phyloP scores from a whole-genome alignment of 2,113 vertebrate species.

The Crotophaga sulcirostris region DNA sequence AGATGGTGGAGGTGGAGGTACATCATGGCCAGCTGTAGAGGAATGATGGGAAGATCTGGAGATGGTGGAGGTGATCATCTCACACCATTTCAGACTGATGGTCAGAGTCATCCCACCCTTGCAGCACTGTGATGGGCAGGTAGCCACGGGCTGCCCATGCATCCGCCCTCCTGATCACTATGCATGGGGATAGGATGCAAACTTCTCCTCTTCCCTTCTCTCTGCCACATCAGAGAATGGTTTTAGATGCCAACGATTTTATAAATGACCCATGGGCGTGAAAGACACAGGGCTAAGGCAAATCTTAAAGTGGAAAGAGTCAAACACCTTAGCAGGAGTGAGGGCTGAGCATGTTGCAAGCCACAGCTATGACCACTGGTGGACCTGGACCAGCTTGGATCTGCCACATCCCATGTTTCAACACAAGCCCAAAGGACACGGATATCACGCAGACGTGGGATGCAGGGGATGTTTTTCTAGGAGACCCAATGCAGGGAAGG shows the following conservation, averaged over 20 bases:
- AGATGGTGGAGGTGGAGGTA: no score
- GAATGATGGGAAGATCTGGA: background rate
- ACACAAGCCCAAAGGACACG: background rate
- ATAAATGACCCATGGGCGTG: accelerated
- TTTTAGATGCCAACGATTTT: background rate
- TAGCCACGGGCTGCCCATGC: background rate
- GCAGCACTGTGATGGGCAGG: accelerated
- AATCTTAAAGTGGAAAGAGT: background rate
- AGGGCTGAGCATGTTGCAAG: background rate
- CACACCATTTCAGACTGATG: accelerated
- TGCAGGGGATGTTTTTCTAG: background rate
- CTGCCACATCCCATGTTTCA: background rate
- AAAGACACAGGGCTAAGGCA: background rate
- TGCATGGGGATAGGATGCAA: background rate
- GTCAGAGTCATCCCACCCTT: background rate
- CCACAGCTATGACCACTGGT: background rate
- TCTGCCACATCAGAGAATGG: background rate
- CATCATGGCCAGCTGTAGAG: background rate
- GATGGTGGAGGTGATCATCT: background rate
- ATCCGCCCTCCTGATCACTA: no score
- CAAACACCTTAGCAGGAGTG: background rate
- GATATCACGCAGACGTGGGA: accelerated
- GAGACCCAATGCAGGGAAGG: background rate
- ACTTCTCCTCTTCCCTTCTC: background rate
- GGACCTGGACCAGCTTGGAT: background rate